Base-by-base conservation (phyloP, 2,888 invertebrate species). In the Lumbricus terrestris region DNA sequence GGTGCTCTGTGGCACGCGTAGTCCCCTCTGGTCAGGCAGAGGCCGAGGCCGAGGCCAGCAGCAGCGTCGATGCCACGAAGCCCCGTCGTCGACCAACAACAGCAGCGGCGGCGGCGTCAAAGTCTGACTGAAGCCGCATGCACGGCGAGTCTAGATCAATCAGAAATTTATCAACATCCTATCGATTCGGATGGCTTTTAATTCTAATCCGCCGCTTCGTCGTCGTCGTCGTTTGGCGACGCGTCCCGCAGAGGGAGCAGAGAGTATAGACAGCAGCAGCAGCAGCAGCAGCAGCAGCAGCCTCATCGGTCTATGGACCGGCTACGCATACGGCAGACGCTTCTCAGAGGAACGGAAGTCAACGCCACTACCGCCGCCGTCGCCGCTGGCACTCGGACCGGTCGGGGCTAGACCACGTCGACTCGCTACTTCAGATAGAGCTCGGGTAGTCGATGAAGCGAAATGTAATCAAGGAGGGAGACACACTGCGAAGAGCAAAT, bases 401-500 rank as follows among this genome's bases (percentile, higher is more conserved):
- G 69, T n/a, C n/a, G n/a, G n/a, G n/a, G n/a, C n/a, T n/a, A n/a
- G n/a, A n/a, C n/a, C n/a, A n/a, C n/a, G 69, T n/a, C 29, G 69
- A 69, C 69, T 69, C 69, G 69, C 69, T 69, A n/a, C 69, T 69
- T 69, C 29, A 69, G 69, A 29, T 69, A 69, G 29, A 69, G 69
- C 69, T 69, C 69, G 69, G 69, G 69, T n/a, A 69, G 69, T 69
- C 69, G 69, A 69, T 69, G 69, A 69, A 69, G 11, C 69, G 69
- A 69, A 69, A 69, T 69, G 69, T 69, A 69, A 69, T 69, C 69
- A 69, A 69, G 69, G n/a, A 69, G 69, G n/a, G 69, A n/a, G n/a
- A 69, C 69, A 69, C 69, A 69, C 69, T n/a, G 69, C 85, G 85
- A 37, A 34, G n/a, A 37, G 85, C 85, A 85, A 85, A 85, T 85